phyloP scores from a whole-genome alignment of 2,888 invertebrate species.

The Drosophila subquinaria region DNA sequence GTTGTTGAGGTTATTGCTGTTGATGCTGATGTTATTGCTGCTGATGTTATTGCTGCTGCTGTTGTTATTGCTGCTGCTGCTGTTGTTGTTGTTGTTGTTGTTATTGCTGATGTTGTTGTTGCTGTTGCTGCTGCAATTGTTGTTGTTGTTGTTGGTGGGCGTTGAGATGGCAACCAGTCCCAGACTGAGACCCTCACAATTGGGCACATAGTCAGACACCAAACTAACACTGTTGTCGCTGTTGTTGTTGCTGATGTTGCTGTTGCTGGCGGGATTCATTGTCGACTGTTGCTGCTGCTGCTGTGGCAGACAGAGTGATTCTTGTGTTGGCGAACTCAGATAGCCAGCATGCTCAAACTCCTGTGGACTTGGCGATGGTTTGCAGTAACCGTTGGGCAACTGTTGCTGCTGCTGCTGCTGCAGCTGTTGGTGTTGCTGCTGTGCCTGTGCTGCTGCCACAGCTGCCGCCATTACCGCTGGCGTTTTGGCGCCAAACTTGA shows the following conservation, averaged over 20 bases:
- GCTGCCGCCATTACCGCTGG: constrained; percentile 76
- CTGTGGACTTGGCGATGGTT: constrained; percentile 84
- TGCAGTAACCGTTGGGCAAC: constrained; percentile 85
- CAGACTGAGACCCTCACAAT: constrained; percentile 64
- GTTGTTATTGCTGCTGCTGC: constrained; percentile 10
- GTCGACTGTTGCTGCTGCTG: constrained; percentile 55
- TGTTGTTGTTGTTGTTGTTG: constrained; percentile 28
- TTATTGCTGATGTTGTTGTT: constrained; percentile 24
- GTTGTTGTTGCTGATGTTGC: constrained; percentile 55
- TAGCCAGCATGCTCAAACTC: constrained; percentile 83
- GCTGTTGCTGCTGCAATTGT: constrained; percentile 22
- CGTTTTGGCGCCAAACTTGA: constrained; percentile 78
- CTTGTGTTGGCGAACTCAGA: constrained; percentile 83
- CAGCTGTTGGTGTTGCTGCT: constrained; percentile 59
- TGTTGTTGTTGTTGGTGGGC: constrained; percentile 51
- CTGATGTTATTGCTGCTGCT: constrained; percentile 9
- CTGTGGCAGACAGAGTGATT: constrained; percentile 69
- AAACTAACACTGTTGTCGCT: constrained; percentile 46
- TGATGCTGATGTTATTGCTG: constrained; percentile 11
- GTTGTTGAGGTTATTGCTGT: constrained; percentile 8
- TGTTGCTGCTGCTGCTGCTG: constrained; percentile 69
- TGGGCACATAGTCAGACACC: constrained; percentile 70
- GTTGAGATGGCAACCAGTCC: constrained; percentile 48
- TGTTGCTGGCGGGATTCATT: constrained; percentile 68
- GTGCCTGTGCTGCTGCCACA: constrained; percentile 51